phyloP scores from a whole-genome alignment of 1,140 invertebrate species.

The Plectus sambesii region DNA sequence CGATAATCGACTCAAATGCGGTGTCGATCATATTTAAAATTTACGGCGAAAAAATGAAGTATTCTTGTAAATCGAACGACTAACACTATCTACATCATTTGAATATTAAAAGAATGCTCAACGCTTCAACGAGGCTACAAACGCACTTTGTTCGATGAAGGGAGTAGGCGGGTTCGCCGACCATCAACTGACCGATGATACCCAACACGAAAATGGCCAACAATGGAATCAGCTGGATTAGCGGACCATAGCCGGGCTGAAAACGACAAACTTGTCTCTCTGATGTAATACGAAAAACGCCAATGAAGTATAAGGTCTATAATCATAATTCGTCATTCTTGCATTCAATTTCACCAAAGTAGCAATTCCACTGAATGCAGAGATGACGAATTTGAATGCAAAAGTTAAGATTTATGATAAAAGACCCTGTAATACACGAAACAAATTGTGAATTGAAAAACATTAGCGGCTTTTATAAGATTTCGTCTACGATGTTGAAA shows the following conservation, averaged over 20 bases:
- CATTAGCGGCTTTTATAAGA: no score
- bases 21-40: conserved; percentile 2
- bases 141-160: conserved; percentile 31
- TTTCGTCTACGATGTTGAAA: no score
- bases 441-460: no score
- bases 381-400: conserved; percentile 5
- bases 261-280: background rate
- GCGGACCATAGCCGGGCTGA: background rate
- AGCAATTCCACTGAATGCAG: background rate
- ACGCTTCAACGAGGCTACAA: conserved; percentile 4
- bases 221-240: conserved; percentile 36
- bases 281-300: background rate
- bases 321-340: conserved; percentile 8
- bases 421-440: no score
- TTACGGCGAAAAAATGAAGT: conserved; percentile 7
- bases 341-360: conserved; percentile 15
- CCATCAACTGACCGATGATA: conserved; percentile 37
- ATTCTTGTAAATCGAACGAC: conserved; percentile 6
- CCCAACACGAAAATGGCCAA: conserved; percentile 35
- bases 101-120: background rate
- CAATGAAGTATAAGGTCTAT: background rate
- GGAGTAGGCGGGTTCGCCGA: conserved; percentile 36
- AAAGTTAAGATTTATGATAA: conserved; percentile 19
- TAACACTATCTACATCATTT: conserved; percentile 14
- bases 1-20: background rate